These are phyloP conservation scores for Procambarus clarkii DNA, from an alignment of 1,140 invertebrate species.

Conservation along the genomic window DNA sequence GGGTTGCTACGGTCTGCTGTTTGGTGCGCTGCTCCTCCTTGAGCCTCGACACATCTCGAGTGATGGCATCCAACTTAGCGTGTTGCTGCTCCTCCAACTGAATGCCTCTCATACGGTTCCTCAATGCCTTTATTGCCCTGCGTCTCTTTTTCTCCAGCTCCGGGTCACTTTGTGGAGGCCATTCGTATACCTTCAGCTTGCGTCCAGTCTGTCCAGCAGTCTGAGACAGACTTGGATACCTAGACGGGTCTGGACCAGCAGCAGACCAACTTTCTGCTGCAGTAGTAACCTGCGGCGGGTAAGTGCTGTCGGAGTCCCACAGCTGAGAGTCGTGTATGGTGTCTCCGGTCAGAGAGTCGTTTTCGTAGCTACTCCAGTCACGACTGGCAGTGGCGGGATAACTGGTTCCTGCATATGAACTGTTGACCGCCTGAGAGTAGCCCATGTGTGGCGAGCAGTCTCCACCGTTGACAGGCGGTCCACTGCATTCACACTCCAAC, in stretches of 20 bases:
- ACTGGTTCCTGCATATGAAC: too few relatives aligned
- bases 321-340: neutral
- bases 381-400: too few relatives aligned
- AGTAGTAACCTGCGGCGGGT: neutral
- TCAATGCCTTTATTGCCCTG: neutral
- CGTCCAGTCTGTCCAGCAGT: neutral
- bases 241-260: neutral
- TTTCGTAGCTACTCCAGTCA: too few relatives aligned
- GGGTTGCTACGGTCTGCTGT: too few relatives aligned
- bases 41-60: too few relatives aligned
- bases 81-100: neutral
- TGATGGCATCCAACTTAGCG: too few relatives aligned
- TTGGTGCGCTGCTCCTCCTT: too few relatives aligned
- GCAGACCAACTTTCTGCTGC: neutral
- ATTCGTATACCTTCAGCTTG: slow-evolving; percentile 2
- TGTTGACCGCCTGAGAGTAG: too few relatives aligned
- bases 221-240: neutral
- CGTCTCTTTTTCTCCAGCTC: neutral
- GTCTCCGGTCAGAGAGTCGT: neutral
- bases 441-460: too few relatives aligned
- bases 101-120: neutral
- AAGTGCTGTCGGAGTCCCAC: neutral
- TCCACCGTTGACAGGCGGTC: too few relatives aligned
- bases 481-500: too few relatives aligned
- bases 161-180: neutral